Conservation (phyloP, 2,888 invertebrate genomes). For the Amiota minor region DNA sequence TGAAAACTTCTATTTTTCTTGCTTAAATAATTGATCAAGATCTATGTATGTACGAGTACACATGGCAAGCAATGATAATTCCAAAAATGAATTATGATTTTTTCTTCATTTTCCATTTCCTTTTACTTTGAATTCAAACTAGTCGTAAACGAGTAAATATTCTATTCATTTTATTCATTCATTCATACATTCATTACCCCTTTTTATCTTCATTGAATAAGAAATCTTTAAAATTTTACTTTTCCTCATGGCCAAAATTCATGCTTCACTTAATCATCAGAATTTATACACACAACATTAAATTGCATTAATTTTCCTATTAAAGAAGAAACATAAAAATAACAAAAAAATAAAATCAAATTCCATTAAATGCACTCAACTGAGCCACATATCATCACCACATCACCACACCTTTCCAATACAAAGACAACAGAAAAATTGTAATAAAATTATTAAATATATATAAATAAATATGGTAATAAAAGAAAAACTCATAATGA, state of each 20-base stretch:
- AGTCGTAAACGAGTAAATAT: no score
- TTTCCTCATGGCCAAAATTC: neutral
- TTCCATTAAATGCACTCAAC: conserved; percentile 15
- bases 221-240: no score
- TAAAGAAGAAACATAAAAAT: neutral
- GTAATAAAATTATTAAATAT: conserved; percentile 23
- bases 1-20: conserved; percentile 29
- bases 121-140: no score
- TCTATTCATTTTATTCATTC: no score
- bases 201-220: no score
- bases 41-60: conserved; percentile 8
- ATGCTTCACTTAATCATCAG: conserved; percentile 10
- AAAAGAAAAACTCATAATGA: conserved; percentile 1
- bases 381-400: conserved; percentile 1
- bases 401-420: conserved; percentile 16
- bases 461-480: no score
- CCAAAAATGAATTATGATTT: conserved; percentile 11
- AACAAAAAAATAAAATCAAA: conserved; percentile 6
- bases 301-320: conserved; percentile 2
- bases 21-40: conserved; percentile 29
- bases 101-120: neutral
- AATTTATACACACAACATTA: conserved; percentile 9
- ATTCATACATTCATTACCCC: no score
- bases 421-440: neutral
- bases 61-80: neutral